These are phyloP conservation scores for Lepus americanus DNA, from an alignment of 2,113 vertebrate species.

Conservation along the genomic window DNA sequence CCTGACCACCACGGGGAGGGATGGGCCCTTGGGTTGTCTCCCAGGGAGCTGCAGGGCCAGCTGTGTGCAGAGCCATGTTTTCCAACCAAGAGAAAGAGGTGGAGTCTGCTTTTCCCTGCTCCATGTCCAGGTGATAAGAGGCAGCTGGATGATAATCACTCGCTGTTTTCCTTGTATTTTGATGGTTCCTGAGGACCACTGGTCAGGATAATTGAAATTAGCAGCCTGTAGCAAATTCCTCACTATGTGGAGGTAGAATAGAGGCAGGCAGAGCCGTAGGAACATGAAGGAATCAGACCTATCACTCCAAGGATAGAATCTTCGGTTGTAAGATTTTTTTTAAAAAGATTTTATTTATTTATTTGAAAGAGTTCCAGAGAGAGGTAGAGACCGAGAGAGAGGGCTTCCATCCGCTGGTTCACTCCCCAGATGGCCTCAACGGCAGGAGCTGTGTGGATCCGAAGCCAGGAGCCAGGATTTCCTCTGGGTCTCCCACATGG, in stretches of 20 bases:
- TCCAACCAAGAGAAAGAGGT: background rate
- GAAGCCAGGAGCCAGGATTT: too few species aligned
- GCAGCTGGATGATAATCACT: background rate
- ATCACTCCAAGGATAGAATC: background rate
- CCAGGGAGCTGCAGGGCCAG: background rate
- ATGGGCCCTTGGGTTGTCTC: background rate
- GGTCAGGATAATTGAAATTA: background rate
- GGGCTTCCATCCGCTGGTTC: too few species aligned
- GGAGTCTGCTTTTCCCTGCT: background rate
- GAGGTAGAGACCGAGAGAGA: too few species aligned
- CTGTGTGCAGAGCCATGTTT: background rate
- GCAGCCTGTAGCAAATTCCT: background rate
- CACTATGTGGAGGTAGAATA: background rate
- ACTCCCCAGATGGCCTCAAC: too few species aligned
- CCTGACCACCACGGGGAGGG: background rate
- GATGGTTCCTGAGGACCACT: background rate
- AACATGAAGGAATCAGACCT: background rate
- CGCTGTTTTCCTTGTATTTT: background rate
- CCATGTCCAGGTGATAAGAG: background rate
- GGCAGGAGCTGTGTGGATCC: too few species aligned
- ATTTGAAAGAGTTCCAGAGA: too few species aligned
- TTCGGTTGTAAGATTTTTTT: background rate
- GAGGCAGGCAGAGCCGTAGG: background rate
- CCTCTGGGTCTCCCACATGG: too few species aligned
- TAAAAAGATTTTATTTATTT: too few species aligned